Conservation (phyloP, 1,140 invertebrate species). For the Drosophila persimilis region DNA sequence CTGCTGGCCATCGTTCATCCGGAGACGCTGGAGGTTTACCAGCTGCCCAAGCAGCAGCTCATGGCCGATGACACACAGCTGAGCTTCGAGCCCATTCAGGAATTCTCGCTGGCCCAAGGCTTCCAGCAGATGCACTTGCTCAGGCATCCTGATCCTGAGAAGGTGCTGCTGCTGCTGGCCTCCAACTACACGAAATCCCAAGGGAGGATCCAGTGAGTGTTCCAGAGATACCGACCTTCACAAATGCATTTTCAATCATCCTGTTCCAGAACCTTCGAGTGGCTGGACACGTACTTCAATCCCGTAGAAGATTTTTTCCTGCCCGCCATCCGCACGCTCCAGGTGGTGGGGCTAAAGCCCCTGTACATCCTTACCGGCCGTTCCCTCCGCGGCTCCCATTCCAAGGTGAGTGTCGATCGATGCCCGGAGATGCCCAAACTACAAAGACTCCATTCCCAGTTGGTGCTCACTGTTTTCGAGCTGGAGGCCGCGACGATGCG, state of each 20-base stretch:
- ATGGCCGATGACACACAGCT: slow-evolving; percentile 23
- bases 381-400: slow-evolving; percentile 43
- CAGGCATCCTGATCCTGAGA: slow-evolving; percentile 42
- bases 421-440: no score
- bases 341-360: slow-evolving; percentile 53
- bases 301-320: slow-evolving; percentile 64
- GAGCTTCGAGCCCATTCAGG: slow-evolving; percentile 62
- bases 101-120: slow-evolving; percentile 52
- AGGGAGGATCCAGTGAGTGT: no score
- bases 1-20: slow-evolving; percentile 59
- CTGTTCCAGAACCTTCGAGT: slow-evolving; percentile 65
- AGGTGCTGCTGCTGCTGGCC: slow-evolving; percentile 57
- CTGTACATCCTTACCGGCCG: slow-evolving; percentile 64
- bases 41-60: slow-evolving; percentile 46
- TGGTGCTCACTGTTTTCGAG: slow-evolving; percentile 62
- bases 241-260: background rate
- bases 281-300: slow-evolving; percentile 75
- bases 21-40: slow-evolving; percentile 67
- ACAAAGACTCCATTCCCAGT: slow-evolving; percentile 20
- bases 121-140: slow-evolving; percentile 61
- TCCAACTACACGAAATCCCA: slow-evolving; percentile 54
- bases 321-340: slow-evolving; percentile 53
- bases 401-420: slow-evolving; percentile 43
- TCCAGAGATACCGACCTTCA: no score
- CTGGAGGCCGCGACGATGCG: slow-evolving; percentile 27